Conservation (phyloP, 2,797 vertebrate genomes). For the Hypotaenidia okinawae region DNA sequence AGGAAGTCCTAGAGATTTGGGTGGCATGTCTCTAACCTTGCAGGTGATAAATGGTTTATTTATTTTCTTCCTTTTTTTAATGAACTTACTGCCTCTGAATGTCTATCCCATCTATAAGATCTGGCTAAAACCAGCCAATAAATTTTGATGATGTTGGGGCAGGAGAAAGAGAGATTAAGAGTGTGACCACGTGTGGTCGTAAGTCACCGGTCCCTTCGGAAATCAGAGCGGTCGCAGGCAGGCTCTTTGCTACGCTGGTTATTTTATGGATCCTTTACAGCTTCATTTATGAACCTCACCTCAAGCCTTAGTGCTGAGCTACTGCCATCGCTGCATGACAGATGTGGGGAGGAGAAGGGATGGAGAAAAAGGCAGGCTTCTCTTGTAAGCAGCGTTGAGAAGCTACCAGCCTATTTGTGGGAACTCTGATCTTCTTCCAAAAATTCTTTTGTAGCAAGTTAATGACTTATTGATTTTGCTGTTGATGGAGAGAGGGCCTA, state of each 20-base stretch:
- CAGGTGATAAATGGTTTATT: not conserved
- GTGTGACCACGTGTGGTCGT: not conserved
- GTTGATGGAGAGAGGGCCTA: not conserved
- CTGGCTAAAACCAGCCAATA: slow-evolving; percentile 17
- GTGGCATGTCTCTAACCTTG: accelerated
- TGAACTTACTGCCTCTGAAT: not conserved
- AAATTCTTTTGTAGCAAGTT: slow-evolving; percentile 14
- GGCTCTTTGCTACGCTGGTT: not conserved
- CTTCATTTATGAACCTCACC: not conserved
- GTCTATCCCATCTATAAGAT: not conserved
- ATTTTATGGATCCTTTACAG: slow-evolving; percentile 1
- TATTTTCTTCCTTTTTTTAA: not conserved
- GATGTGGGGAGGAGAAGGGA: not conserved
- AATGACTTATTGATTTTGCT: slow-evolving; percentile 60
- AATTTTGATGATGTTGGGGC: not conserved
- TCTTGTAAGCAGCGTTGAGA: not conserved
- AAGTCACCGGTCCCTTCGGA: not conserved
- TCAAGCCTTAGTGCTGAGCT: not conserved
- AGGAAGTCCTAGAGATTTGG: not conserved
- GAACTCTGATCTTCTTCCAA: not conserved
- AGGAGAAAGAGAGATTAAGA: not conserved
- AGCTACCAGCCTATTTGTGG: not conserved
- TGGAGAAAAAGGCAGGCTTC: not conserved
- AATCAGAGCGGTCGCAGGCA: not conserved
- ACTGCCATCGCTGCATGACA: not conserved